A percentile compares a stretch with the other conserved stretches of the same genome.
Evolutionary conservation across 2,113 vertebrate species (phyloP).

Genomic region (Platichthys stellatus): DNA sequence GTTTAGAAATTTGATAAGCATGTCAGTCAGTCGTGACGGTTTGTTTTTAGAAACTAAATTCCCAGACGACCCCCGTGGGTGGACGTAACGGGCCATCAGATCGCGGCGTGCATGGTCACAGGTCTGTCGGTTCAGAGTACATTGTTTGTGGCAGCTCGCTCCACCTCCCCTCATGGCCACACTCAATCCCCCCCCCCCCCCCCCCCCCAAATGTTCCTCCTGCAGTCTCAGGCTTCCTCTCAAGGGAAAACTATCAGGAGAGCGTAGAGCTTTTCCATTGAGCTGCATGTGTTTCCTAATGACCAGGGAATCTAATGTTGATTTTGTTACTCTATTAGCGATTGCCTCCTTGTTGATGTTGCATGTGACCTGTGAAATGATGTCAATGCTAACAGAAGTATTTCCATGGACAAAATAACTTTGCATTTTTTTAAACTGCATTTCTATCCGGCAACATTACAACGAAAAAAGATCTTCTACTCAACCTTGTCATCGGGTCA

Average conservation of each 20-base stretch:
- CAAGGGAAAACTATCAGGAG: constrained; percentile 43
- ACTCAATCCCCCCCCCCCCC: constrained; percentile 26
- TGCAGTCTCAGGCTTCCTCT: constrained; percentile 37
- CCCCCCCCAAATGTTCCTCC: constrained; percentile 56
- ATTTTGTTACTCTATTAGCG: constrained; percentile 47
- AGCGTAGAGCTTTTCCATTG: constrained; percentile 31
- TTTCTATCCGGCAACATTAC: constrained; percentile 32
- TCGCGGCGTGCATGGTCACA: constrained; percentile 34
- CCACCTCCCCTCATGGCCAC: constrained; percentile 52
- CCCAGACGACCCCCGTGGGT: constrained; percentile 25
- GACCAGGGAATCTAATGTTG: constrained; percentile 39
- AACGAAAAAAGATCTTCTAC: constrained; percentile 10
- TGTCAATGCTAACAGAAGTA: constrained; percentile 54
- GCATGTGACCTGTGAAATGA: constrained; percentile 70
- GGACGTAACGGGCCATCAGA: constrained; percentile 29
- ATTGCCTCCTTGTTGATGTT: constrained; percentile 52
- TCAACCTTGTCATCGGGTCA: constrained; percentile 28
- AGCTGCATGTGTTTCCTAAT: constrained; percentile 33
- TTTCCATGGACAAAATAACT: constrained; percentile 28
- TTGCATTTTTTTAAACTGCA: constrained; percentile 30
- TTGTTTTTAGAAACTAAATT: constrained; percentile 64
- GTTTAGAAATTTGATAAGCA: constrained; percentile 57
- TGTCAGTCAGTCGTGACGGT: constrained; percentile 37
- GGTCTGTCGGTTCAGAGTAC: constrained; percentile 49
- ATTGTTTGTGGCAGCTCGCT: constrained; percentile 67